Conservation (phyloP, 2,888 invertebrate species). For the Rhimphoctona megacephalus region DNA sequence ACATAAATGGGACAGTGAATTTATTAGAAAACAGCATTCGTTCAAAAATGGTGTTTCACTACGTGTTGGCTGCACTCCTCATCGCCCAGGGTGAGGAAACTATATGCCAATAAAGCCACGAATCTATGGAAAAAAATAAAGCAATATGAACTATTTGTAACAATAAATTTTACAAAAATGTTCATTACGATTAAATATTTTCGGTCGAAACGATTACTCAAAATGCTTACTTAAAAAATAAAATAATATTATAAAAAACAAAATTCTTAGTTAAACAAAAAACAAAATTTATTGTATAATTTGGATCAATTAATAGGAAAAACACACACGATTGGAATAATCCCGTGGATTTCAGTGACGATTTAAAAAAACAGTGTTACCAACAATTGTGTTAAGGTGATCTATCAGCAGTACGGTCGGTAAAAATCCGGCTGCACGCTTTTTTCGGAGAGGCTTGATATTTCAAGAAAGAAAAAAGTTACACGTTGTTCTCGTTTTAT, state of each 20-base stretch:
- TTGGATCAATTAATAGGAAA: too few relatives aligned
- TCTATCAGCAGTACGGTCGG: too few relatives aligned
- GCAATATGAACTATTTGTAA: background rate
- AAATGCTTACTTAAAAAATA: background rate
- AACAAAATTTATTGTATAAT: too few relatives aligned
- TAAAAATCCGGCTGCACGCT: too few relatives aligned
- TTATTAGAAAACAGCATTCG: slow-evolving; percentile 1
- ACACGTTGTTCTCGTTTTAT: too few relatives aligned
- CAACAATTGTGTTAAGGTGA: slow-evolving; percentile 30
- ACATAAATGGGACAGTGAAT: slow-evolving; percentile 56
- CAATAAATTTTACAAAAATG: too few relatives aligned
- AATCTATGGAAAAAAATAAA: background rate
- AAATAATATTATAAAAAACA: too few relatives aligned
- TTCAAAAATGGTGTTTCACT: slow-evolving; percentile 72
- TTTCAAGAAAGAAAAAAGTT: too few relatives aligned
- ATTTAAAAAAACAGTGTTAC: background rate
- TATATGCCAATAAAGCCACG: background rate
- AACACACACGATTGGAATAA: too few relatives aligned
- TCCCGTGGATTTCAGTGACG: too few relatives aligned
- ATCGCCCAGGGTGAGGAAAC: slow-evolving; percentile 74
- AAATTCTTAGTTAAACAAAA: too few relatives aligned
- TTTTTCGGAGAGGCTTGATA: too few relatives aligned
- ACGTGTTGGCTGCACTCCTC: slow-evolving; percentile 67
- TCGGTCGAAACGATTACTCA: background rate
- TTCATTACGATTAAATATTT: background rate